Base-by-base conservation (phyloP, 2,888 invertebrate species). In the Mesoligia furuncula region DNA sequence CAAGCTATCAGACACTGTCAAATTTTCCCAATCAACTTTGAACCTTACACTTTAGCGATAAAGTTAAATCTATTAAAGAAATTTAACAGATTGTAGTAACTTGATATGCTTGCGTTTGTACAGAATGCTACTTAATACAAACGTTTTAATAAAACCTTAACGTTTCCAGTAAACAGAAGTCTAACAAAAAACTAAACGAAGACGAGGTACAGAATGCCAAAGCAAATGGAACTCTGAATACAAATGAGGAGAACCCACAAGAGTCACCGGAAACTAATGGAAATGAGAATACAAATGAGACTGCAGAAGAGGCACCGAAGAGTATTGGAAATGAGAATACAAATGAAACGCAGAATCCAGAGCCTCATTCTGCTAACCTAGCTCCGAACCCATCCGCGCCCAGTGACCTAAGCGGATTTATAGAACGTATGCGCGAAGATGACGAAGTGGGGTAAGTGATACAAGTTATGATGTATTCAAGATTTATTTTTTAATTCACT, bases 381-480 rank as follows among this genome's bases (percentile, higher is more conserved):
- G 45, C 67, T 24, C 31, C 2, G 24, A 48, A 24, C 9, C 15
- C 2, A 54, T 1, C 17, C 15, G 6, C 15, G 17, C 24, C 9
- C 54, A 36, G 9, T 24, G 24, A 17, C 36, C 15, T 24, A 9
- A 51, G 3, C 5, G 15, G 1, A n/a, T 4, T 27, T 0, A 36
- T 59, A 36, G 11, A 45, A 17, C 31, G 0, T 1, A 59, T 45
- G 42, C 48, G 15, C 0, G 15, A 31, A 0, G 6, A n/a, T 2
- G 48, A 48, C 0, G 2, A 6, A 45, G 11, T 54, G 6, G 80
- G 79, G 79, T 79, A 67, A 73, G 79, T 79, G 5, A 39, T 24
- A 6, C 42, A 45, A 36, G 0, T 54, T 45, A 51, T 45, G 17
- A 45, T 45, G 20, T 27, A 27, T 27, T 27, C 13, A 20, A 20